A percentile compares a stretch with the other conserved stretches of the same genome.
Evolutionary conservation across 2,888 invertebrate genomes (phyloP).

Genomic region (Leucophenga maculata): DNA sequence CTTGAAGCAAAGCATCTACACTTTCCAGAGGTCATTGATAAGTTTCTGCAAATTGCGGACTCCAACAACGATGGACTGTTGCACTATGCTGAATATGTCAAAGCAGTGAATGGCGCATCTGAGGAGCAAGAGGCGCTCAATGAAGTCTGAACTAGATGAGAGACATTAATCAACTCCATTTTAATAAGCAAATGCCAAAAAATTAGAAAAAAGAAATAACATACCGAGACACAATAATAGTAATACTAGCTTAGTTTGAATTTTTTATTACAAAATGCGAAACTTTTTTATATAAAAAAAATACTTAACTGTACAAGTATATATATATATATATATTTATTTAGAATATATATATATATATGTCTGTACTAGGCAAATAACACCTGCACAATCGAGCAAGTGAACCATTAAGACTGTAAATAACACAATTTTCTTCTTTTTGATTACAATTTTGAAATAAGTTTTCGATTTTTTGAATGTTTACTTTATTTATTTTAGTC

Average conservation of each 20-base stretch:
- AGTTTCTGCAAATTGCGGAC: conserved; percentile 87
- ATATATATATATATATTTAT: too few relatives aligned
- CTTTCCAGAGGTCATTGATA: conserved; percentile 86
- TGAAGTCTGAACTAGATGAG: background rate
- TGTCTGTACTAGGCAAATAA: too few relatives aligned
- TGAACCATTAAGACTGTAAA: conserved; percentile 56
- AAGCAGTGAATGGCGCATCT: conserved; percentile 57
- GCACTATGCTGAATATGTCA: conserved; percentile 86
- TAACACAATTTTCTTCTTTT: conserved; percentile 32
- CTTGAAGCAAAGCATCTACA: conserved; percentile 29
- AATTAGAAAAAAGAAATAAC: too few relatives aligned
- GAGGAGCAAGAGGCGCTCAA: background rate
- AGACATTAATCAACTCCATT: background rate
- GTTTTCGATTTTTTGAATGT: background rate
- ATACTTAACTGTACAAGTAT: too few relatives aligned
- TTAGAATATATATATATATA: too few relatives aligned
- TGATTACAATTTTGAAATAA: background rate
- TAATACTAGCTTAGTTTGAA: conserved; percentile 5
- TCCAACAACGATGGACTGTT: conserved; percentile 88
- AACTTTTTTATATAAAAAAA: conserved; percentile 31
- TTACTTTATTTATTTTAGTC: background rate
- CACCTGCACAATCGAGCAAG: background rate
- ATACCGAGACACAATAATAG: conserved; percentile 2
- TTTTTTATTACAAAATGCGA: conserved; percentile 5
- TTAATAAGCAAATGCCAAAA: conserved; percentile 12